Evolutionary conservation across 2,888 invertebrate genomes (phyloP).

Genomic region (Clunio marinus): DNA sequence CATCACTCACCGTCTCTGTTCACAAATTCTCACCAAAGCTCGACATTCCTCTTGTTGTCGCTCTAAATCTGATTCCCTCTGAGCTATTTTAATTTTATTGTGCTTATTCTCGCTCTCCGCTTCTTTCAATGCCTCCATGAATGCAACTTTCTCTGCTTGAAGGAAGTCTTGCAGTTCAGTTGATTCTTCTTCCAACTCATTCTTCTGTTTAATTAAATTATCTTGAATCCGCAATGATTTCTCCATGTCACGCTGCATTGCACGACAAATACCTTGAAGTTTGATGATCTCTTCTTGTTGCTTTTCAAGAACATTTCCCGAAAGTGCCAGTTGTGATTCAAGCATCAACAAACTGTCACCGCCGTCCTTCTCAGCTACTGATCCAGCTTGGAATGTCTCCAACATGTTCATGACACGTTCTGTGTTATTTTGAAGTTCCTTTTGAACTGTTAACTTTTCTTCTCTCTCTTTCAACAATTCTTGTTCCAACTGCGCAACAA

Average conservation of each 20-base stretch:
- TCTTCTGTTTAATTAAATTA: constrained; percentile 65
- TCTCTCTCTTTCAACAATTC: constrained; percentile 65
- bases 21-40: constrained; percentile 72
- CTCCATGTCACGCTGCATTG: constrained; percentile 66
- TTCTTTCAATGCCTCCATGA: constrained; percentile 74
- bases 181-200: constrained; percentile 74
- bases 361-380: constrained; percentile 55
- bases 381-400: constrained; percentile 53
- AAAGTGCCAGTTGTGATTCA: constrained; percentile 70
- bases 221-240: constrained; percentile 65
- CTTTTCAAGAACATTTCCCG: constrained; percentile 67
- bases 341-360: constrained; percentile 72
- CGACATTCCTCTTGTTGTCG: constrained; percentile 71
- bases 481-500: constrained; percentile 57
- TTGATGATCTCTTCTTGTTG: constrained; percentile 73
- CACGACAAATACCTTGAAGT: constrained; percentile 64
- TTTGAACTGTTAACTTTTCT: constrained; percentile 68
- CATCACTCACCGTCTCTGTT: constrained; percentile 64
- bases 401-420: constrained; percentile 63
- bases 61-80: constrained; percentile 57
- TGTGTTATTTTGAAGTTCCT: constrained; percentile 70
- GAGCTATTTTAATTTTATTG: constrained; percentile 49
- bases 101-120: constrained; percentile 56
- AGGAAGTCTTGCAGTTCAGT: constrained; percentile 82
- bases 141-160: constrained; percentile 76